phyloP scores from a whole-genome alignment of 2,113 vertebrate species.

The Cynopterus brachyotis region DNA sequence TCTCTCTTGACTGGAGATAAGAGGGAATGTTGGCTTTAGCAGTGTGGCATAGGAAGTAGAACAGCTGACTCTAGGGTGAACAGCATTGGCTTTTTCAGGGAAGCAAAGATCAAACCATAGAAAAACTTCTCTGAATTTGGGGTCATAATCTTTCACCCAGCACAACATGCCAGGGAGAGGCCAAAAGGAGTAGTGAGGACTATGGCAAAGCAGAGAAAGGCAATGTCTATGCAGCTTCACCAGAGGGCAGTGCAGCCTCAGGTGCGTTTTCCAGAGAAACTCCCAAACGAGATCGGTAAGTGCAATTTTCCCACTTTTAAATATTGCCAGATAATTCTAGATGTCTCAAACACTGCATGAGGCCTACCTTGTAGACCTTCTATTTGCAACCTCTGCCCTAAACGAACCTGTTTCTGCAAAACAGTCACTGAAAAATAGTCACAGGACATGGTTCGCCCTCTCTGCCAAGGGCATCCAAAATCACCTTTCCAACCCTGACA shows the following conservation, averaged over 20 bases:
- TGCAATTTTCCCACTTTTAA: neutral
- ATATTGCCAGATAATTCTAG: neutral
- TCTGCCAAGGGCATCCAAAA: fast-evolving
- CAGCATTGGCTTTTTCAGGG: neutral
- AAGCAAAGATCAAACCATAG: neutral
- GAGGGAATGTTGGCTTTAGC: neutral
- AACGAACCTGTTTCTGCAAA: neutral
- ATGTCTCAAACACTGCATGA: neutral
- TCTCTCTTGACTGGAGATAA: neutral
- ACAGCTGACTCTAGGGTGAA: neutral
- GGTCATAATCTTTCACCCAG: neutral
- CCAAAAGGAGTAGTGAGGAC: neutral
- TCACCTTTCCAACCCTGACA: neutral
- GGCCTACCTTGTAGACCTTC: neutral
- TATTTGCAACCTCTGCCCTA: neutral
- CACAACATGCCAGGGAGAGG: neutral
- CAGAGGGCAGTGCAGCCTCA: neutral
- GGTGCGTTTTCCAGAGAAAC: neutral
- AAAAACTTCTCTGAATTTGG: neutral
- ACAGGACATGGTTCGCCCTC: fast-evolving
- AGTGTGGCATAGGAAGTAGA: neutral
- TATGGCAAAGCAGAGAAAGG: neutral
- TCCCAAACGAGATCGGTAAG: fast-evolving
- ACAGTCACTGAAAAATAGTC: neutral
- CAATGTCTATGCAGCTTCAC: neutral